Percentiles rank a stretch among this genome's conserved stretches.
phyloP scores from a whole-genome alignment of 2,113 vertebrate genomes.

The Bos javanicus region DNA sequence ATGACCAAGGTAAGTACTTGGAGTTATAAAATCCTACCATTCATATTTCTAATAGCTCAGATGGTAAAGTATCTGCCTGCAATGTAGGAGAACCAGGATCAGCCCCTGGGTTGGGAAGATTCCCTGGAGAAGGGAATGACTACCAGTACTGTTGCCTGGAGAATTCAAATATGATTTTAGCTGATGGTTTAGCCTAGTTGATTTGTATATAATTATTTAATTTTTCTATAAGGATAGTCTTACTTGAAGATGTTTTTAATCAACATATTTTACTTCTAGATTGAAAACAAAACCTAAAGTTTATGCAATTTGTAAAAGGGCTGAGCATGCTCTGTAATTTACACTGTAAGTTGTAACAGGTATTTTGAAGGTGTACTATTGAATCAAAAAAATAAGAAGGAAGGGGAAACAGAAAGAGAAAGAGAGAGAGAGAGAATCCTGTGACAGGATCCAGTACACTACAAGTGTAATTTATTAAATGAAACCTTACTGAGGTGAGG shows the following conservation, averaged over 20 bases:
- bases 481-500: not conserved
- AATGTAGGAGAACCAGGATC: not conserved
- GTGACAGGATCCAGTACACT: not conserved
- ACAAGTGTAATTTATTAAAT: constrained; percentile 10
- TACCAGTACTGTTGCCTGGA: not conserved
- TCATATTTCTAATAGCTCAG: not conserved
- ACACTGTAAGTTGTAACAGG: not conserved
- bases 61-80: not conserved
- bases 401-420: not conserved
- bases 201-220: not conserved
- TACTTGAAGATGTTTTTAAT: not conserved
- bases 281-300: not conserved
- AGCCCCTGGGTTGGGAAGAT: not conserved
- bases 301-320: not conserved
- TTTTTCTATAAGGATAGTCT: not conserved
- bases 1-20: not conserved
- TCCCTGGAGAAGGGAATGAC: not conserved
- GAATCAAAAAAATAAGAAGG: not conserved
- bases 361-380: not conserved
- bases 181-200: not conserved
- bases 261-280: not conserved
- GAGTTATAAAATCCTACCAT: not conserved
- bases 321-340: rapidly evolving
- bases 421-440: not conserved
- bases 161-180: not conserved